Evolutionary conservation across 92 coral and sea anemone species (phyloP), one percentile per base, ranked within the genome.

Genomic region (Zoanthus sociatus): DNA sequence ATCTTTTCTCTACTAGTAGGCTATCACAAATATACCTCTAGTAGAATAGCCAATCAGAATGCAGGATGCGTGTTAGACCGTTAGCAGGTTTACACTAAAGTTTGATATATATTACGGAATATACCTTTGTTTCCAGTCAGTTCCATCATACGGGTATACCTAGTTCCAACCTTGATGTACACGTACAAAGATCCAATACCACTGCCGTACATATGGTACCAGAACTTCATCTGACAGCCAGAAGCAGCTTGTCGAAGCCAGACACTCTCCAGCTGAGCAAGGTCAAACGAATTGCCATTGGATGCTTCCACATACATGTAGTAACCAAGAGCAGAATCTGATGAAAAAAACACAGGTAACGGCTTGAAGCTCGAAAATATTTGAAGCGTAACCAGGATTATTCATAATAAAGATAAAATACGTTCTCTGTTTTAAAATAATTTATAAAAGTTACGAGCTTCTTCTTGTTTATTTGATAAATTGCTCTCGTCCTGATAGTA

Each of bases 281-380:
- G 91, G 83, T 92, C 96, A 87, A 78, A 97, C 1, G 88, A 74
- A 76, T 50, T 83, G 60, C 99, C 99, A 32, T 89, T 88, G 14
- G 99, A 97, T 14, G 99, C 99, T 75, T 97, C 99, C 2, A 97
- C 99, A 66, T 95, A 97, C 95, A 97, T 92, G 84, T 97, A 97
- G 73, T 89, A 93, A 10, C 99, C 99, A 18, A 92, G 96, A 3
- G 97, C 92, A 76, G 95, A 93, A 50, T 95, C 99, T 97, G 67
- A 20, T 61, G 51, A 51, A 14, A 64, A 63, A 63, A 63, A 63
- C 69, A 63, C 0, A 37, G 4, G 42, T 37, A 37, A 37, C 42
- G 42, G 4, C 42, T 37, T 26, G 26, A 26, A 26, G 26, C 26
- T 26, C 26, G 26, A 26, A 26, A 26, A 26, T 26, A 26, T 26